phyloP scores from a whole-genome alignment of 2,113 vertebrate species.

The Mus spicilegus region DNA sequence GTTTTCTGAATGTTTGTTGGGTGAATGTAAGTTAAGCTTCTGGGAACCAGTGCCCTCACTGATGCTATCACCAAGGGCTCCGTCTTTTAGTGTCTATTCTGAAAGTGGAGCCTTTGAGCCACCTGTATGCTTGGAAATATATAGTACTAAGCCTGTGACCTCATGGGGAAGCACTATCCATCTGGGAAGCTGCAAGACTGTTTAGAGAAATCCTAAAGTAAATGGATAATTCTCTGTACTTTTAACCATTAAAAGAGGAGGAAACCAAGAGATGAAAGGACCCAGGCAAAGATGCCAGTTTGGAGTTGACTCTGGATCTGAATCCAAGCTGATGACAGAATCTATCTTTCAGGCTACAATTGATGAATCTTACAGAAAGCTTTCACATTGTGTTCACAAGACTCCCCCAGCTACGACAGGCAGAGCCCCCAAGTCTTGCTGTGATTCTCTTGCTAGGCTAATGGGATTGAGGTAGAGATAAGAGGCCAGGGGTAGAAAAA shows the following conservation, averaged over 20 bases:
- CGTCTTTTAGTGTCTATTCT: neutral
- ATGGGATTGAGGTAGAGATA: neutral
- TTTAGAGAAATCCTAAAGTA: neutral
- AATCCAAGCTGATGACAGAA: neutral
- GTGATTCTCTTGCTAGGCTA: neutral
- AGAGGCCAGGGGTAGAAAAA: neutral
- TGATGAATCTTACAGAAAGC: neutral
- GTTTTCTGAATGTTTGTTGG: neutral
- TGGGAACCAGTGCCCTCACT: neutral
- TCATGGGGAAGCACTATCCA: too few species aligned
- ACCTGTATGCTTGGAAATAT: neutral
- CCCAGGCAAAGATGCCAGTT: neutral
- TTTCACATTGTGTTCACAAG: neutral
- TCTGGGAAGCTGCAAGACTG: neutral
- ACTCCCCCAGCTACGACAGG: neutral
- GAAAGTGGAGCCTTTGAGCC: neutral
- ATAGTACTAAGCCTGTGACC: neutral
- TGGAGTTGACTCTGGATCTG: neutral
- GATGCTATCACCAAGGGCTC: neutral
- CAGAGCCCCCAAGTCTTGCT: neutral
- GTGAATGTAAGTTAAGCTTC: neutral
- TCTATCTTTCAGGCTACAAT: neutral
- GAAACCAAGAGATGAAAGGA: neutral
- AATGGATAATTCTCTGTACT: neutral
- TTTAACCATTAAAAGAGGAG: neutral